Conservation (phyloP, 2,888 invertebrate species). For the Cheiracanthium punctorium region DNA sequence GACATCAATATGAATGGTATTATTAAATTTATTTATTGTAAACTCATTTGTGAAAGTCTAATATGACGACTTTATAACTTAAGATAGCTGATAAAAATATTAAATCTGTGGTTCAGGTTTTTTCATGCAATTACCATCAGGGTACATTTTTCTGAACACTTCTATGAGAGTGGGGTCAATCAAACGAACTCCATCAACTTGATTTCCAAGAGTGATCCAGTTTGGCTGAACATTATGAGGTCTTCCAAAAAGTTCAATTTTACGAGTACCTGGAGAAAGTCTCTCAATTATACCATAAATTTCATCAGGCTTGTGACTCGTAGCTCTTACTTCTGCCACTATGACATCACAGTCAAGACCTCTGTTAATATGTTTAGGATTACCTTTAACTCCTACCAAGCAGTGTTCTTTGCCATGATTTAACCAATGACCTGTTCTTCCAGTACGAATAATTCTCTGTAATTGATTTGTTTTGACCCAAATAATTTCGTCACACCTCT, state of each 20-base stretch:
- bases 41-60: no score
- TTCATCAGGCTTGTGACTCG: constrained; percentile 98
- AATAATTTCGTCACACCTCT: constrained; percentile 96
- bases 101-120: constrained; percentile 54
- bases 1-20: no score
- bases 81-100: no score
- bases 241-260: constrained; percentile 96
- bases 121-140: constrained; percentile 82
- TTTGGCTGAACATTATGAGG: constrained; percentile 99
- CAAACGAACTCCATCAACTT: constrained; percentile 94
- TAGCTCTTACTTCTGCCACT: constrained; percentile 97
- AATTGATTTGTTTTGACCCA: constrained; percentile 99
- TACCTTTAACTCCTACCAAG: constrained; percentile 96
- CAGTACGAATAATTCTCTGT: constrained; percentile 96
- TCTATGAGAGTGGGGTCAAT: constrained; percentile 93
- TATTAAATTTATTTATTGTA: no score
- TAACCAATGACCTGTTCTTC: constrained; percentile 97
- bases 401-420: constrained; percentile 99
- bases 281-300: constrained; percentile 98
- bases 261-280: constrained; percentile 95
- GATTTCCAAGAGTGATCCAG: constrained; percentile 96
- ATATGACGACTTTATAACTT: no score
- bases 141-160: constrained; percentile 92
- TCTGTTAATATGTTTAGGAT: constrained; percentile 90
- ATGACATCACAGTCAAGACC: constrained; percentile 98